Evolutionary conservation across 1,140 invertebrate species (phyloP).

Genomic region (Carposina sasakii): DNA sequence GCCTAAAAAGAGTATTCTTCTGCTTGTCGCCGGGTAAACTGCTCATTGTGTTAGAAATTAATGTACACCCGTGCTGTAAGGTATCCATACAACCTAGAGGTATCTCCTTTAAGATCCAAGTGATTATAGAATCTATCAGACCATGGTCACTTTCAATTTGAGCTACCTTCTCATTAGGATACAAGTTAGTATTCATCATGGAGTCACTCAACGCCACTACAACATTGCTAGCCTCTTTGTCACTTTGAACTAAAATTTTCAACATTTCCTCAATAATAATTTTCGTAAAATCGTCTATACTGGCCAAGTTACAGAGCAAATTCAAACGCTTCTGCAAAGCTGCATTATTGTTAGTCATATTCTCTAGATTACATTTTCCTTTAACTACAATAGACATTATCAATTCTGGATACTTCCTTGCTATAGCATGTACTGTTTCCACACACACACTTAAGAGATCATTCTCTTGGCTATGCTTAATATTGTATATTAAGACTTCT

Average conservation of each 20-base stretch:
- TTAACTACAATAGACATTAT: constrained; percentile 56
- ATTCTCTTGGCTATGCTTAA: constrained; percentile 46
- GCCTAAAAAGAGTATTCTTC: constrained; percentile 33
- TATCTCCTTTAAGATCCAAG: constrained; percentile 45
- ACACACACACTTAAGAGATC: constrained; percentile 47
- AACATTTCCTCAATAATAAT: constrained; percentile 58
- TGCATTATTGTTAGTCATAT: constrained; percentile 43
- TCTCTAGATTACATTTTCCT: constrained; percentile 54
- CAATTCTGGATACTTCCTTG: constrained; percentile 49
- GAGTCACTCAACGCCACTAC: constrained; percentile 45
- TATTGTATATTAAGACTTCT: constrained; percentile 50
- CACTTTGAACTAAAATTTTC: constrained; percentile 35
- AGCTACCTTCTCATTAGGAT: constrained; percentile 43
- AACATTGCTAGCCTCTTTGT: constrained; percentile 39
- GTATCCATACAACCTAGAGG: constrained; percentile 26
- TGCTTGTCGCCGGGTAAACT: constrained; percentile 50
- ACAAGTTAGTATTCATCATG: constrained; percentile 49
- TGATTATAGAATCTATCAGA: constrained; percentile 48
- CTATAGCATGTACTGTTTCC: constrained; percentile 48
- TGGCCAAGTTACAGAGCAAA: constrained; percentile 51
- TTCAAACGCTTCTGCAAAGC: constrained; percentile 45
- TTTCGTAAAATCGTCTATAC: constrained; percentile 61
- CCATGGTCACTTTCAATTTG: constrained; percentile 62
- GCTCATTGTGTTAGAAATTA: constrained; percentile 55
- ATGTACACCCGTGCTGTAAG: constrained; percentile 39